Percentiles rank a stretch among this genome's conserved stretches.
These are phyloP conservation scores for Corythornis leucogaster DNA, from an alignment of 2,797 vertebrate genomes.

Conservation along the genomic window DNA sequence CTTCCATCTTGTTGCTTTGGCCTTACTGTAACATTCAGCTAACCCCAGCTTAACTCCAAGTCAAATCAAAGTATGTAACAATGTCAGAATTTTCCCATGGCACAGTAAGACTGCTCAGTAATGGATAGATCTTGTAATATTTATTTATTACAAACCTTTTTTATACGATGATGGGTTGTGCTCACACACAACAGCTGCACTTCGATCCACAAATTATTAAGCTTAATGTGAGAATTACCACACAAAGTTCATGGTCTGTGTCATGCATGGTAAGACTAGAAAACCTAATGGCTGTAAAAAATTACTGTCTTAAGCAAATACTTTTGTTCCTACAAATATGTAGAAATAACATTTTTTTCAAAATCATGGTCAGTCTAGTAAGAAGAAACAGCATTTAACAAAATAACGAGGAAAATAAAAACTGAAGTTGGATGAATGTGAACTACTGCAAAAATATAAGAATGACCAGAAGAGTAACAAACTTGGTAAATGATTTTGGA, in stretches of 20 bases:
- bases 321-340: background rate
- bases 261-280: background rate
- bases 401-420: background rate
- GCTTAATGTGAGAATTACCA: conserved; percentile 5
- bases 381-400: background rate
- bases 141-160: conserved; percentile 3
- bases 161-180: background rate
- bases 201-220: conserved; percentile 18
- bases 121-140: background rate
- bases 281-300: background rate
- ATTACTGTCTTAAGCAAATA: background rate
- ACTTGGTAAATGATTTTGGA: background rate
- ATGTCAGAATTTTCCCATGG: conserved; percentile 29
- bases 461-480: background rate
- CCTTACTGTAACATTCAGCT: background rate
- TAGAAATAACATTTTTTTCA: background rate
- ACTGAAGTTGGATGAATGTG: background rate
- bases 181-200: conserved; percentile 36
- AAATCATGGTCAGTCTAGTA: background rate
- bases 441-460: background rate
- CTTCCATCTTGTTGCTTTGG: background rate
- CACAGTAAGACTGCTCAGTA: background rate
- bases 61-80: background rate
- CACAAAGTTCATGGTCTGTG: background rate
- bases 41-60: background rate